A percentile compares a stretch with the other conserved stretches of the same genome.
Conservation (phyloP, 2,113 vertebrate genomes). For the Vulpes lagopus region DNA sequence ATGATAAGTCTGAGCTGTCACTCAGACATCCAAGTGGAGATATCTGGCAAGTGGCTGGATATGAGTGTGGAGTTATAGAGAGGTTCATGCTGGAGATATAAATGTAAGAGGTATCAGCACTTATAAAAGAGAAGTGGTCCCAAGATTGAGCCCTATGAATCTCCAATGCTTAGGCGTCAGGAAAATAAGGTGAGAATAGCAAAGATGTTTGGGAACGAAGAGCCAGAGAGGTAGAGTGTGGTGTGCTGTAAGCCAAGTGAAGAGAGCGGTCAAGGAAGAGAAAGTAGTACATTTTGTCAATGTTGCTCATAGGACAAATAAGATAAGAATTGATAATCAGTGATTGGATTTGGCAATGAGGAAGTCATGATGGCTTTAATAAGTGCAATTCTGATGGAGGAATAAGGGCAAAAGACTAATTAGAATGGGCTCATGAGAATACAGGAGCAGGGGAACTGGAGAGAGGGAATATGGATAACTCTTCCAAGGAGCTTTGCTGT, state of each 20-base stretch:
- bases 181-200: background rate
- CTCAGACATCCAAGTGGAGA: background rate
- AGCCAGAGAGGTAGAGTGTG: background rate
- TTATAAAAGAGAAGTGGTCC: slow-evolving; percentile 10
- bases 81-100: background rate
- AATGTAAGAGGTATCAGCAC: background rate
- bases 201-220: slow-evolving; percentile 33
- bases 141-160: background rate
- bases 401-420: background rate
- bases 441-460: background rate
- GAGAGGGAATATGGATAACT: background rate
- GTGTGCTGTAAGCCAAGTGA: background rate
- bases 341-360: background rate
- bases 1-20: background rate
- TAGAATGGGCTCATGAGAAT: background rate
- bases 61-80: background rate
- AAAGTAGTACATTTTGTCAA: background rate
- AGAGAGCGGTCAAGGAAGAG: background rate
- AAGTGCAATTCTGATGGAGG: background rate
- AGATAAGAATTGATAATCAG: background rate
- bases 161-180: background rate
- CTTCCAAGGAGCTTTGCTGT: background rate
- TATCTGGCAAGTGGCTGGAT: background rate
- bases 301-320: slow-evolving; percentile 25
- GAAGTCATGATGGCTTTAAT: background rate